Evolutionary conservation across 2,888 invertebrate genomes (phyloP), one percentile per base, ranked within the genome.

Genomic region (Macropis europaea): DNA sequence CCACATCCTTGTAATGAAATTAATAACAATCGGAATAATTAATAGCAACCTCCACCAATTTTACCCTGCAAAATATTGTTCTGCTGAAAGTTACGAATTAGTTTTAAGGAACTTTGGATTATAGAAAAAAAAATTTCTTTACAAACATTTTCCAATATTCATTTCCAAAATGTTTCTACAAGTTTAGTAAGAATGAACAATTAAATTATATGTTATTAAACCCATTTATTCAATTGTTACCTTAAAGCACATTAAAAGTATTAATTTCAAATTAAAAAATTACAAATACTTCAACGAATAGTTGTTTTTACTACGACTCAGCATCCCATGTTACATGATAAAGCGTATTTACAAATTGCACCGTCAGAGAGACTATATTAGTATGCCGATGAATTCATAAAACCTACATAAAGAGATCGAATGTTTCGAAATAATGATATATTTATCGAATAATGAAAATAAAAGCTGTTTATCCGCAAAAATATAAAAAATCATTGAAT

Each of bases 301-400:
- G 42, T 30, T 43, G 11, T 56, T 34, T 56, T 66, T 36, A 56
- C 67, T 38, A 32, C 26, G 26, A 59, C 32, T n/a, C 6, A 59
- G 47, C 28, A n/a, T 3, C n/a, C 17, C 24, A 36, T 19, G 45
- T 26, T 45, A 26, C 26, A 40, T 54, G 40, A 19, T 13, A 45
- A 45, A 19, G 17, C 50, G 54, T 56, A 64, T 68, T 36, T 64
- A 68, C 66, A 68, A 47, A 26, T 11, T 54, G 34, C 19, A 53
- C 17, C 24, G 13, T n/a, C 11, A 36, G n/a, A 42, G 26, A 40
- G 30, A 54, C 42, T 42, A 54, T 19, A 42, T 15, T 19, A 54
- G 19, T 42, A 54, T 30, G 30, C 11, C 42, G n/a, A n/a, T n/a
- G n/a, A n/a, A n/a, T n/a, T 45, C 52, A 67, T 57, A 67, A 66